Evolutionary conservation across 2,797 vertebrate species (phyloP).

Genomic region (Thunnus albacares): DNA sequence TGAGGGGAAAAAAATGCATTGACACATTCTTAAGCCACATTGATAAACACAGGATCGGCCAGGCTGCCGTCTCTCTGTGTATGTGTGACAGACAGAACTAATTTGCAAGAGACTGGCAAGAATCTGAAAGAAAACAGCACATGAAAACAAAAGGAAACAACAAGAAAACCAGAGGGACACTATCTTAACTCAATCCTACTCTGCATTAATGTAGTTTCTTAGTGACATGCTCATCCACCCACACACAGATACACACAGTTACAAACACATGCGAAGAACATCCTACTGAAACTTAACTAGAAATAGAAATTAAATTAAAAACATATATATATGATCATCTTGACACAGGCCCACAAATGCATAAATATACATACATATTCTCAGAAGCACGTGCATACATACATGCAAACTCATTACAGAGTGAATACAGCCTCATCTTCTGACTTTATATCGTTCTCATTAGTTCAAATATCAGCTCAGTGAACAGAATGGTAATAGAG

Average conservation of each 20-base stretch:
- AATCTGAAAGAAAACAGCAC: not conserved
- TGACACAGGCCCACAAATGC: not conserved
- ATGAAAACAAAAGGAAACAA: not conserved
- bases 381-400: not conserved
- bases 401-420: conserved; percentile 58
- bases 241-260: conserved; percentile 12
- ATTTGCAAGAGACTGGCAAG: not conserved
- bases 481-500: conserved; percentile 68
- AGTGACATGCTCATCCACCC: conserved; percentile 1
- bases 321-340: conserved; percentile 28
- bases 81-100: conserved; percentile 8
- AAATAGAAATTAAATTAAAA: conserved; percentile 3
- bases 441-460: conserved; percentile 74
- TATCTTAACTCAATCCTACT: not conserved
- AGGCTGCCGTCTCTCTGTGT: not conserved
- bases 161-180: not conserved
- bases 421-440: conserved; percentile 60
- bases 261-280: conserved; percentile 2
- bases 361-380: not conserved
- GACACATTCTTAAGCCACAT: not conserved
- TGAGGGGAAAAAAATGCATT: not conserved
- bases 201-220: conserved; percentile 3
- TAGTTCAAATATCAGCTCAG: conserved; percentile 74
- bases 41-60: not conserved
- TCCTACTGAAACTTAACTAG: not conserved